Percentiles rank a stretch among this genome's conserved stretches.
Conservation (phyloP, 2,113 vertebrate species). For the Lophius piscatorius region DNA sequence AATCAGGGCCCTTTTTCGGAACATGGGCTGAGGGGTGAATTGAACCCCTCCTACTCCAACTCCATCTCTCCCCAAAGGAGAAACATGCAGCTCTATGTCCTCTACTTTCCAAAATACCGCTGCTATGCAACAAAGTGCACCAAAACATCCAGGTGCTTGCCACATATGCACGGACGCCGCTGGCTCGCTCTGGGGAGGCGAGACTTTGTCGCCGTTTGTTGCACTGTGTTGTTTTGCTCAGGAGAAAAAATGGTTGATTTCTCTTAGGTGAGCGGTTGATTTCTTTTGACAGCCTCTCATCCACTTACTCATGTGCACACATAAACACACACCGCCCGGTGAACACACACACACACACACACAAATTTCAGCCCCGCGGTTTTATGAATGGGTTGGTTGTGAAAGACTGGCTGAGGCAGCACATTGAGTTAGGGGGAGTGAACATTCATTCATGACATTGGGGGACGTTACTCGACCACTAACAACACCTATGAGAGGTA, state of each 20-base stretch:
- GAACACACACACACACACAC: constrained; percentile 46
- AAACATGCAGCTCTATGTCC: constrained; percentile 72
- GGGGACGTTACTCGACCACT: constrained; percentile 30
- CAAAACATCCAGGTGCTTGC: constrained; percentile 77
- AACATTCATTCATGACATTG: constrained; percentile 76
- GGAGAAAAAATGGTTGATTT: constrained; percentile 49
- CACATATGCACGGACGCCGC: constrained; percentile 60
- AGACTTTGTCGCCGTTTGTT: constrained; percentile 27
- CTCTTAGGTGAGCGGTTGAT: constrained; percentile 39
- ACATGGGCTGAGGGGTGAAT: constrained; percentile 31
- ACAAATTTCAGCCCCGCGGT: constrained; percentile 58
- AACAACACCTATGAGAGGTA: constrained; percentile 39
- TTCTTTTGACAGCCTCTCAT: constrained; percentile 54
- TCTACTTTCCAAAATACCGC: constrained; percentile 83
- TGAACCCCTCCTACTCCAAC: constrained; percentile 26
- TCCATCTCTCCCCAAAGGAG: constrained; percentile 41
- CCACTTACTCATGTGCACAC: constrained; percentile 19
- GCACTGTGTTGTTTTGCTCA: constrained; percentile 32
- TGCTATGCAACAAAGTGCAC: constrained; percentile 80
- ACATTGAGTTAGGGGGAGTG: constrained; percentile 73
- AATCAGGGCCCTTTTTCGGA: constrained; percentile 55
- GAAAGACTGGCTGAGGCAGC: constrained; percentile 81
- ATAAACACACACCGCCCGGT: constrained; percentile 38
- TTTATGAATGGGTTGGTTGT: constrained; percentile 86
- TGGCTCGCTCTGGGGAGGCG: constrained; percentile 17